Evolutionary conservation across 2,888 invertebrate genomes (phyloP).

Genomic region (Callyntrura guangdongensis): DNA sequence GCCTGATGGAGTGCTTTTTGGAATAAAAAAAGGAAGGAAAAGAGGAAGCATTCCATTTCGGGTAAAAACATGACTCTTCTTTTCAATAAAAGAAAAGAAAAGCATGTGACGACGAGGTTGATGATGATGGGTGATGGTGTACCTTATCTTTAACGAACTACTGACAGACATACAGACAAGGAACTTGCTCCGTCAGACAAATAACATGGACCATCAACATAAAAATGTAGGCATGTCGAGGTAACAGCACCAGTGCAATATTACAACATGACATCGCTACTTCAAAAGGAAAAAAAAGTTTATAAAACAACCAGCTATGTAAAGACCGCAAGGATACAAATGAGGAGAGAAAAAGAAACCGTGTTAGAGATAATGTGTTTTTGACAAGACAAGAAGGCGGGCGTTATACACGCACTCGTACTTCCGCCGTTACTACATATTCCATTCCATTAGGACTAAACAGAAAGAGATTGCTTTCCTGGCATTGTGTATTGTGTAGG

Average conservation of each 20-base stretch:
- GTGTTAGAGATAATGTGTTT: slow-evolving; percentile 59
- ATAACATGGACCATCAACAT: not conserved
- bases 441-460: too few relatives aligned
- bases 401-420: not conserved
- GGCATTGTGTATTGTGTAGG: not conserved
- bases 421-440: not conserved
- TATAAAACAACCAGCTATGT: not conserved
- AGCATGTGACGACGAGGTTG: not conserved
- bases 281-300: not conserved
- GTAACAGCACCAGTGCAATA: not conserved
- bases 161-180: slow-evolving; percentile 56
- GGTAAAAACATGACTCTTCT: slow-evolving; percentile 3
- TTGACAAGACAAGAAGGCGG: slow-evolving; percentile 61
- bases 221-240: not conserved
- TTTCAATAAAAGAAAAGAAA: not conserved
- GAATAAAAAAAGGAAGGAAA: not conserved
- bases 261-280: slow-evolving; percentile 39
- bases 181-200: slow-evolving; percentile 41
- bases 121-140: not conserved
- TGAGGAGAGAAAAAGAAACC: not conserved
- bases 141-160: slow-evolving; percentile 52
- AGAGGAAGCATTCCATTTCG: not conserved
- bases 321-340: slow-evolving; percentile 21
- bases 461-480: slow-evolving; percentile 1
- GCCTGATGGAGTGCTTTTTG: not conserved